Evolutionary conservation across 2,888 invertebrate species (phyloP), one percentile per base, ranked within the genome.

Genomic region (Saturnia pavonia): DNA sequence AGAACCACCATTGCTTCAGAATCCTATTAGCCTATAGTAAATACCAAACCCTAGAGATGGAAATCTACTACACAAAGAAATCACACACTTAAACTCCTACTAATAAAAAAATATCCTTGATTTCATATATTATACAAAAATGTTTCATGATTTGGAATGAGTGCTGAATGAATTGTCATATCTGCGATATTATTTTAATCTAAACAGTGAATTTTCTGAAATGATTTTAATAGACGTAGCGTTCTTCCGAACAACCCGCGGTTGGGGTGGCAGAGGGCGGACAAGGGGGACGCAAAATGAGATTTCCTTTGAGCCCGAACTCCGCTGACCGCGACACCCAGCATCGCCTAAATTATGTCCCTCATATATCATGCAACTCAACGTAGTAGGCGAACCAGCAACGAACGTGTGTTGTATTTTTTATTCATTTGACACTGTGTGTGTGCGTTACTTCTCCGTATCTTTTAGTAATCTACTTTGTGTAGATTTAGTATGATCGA

Each of bases 161-260:
- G 0, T 9, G 22, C 48, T 67, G 9, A 63, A 63, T 12, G 45
- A 69, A 34, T 63, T 45, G 14, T 48, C 63, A 19, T 48, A 25
- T 63, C 14, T 34, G 16, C n/a, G 22, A 48, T 69, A 48, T 65
- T 63, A 63, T 63, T 63, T 48, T 65, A 65, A 65, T 69, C n/a
- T 45, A 70, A 69, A 25, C 43, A 88, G 88, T 85, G 88, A 86
- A 87, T 85, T 87, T 89, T 90, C 89, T 89, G 89, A 87, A 92
- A 91, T 91, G 88, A 91, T 92, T 92, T 92, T 91, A 91, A 92
- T 92, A 91, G 90, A 88, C 89, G 90, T 91, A 88, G 87, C 89
- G 89, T 91, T 87, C 86, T 83, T 78, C 78, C 74, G 74, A 79
- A 65, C 65, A 65, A 40, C 65, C 65, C 65, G 19, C 65, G 63